Percentiles rank a stretch among this genome's conserved stretches.
These are phyloP conservation scores for Gadopsis marmoratus DNA, from an alignment of 2,797 vertebrate species.

Conservation along the genomic window DNA sequence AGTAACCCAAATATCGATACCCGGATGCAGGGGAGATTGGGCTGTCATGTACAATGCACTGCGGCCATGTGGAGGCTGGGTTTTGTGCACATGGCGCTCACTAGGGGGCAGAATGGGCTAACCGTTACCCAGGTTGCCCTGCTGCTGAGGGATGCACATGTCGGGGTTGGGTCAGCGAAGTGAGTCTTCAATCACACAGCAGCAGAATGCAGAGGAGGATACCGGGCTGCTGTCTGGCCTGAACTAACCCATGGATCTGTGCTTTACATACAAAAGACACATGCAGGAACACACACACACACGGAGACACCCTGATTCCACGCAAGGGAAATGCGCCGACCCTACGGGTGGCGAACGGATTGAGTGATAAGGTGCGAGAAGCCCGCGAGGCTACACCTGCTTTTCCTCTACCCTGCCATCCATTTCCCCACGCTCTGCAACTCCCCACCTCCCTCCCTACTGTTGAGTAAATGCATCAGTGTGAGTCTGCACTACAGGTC, in stretches of 20 bases:
- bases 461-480: slow-evolving; percentile 62
- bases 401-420: slow-evolving; percentile 37
- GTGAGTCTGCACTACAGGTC: slow-evolving; percentile 63
- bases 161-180: slow-evolving; percentile 53
- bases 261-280: slow-evolving; percentile 46
- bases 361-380: slow-evolving; percentile 69
- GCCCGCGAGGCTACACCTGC: slow-evolving; percentile 51
- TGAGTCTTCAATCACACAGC: slow-evolving; percentile 47
- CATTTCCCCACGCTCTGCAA: not conserved
- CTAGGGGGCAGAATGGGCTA: slow-evolving; percentile 78
- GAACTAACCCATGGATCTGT: slow-evolving; percentile 34
- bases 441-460: slow-evolving; percentile 6
- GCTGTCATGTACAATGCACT: slow-evolving; percentile 60
- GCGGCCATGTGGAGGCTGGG: slow-evolving; percentile 25
- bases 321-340: slow-evolving; percentile 39
- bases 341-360: slow-evolving; percentile 37
- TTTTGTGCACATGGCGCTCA: slow-evolving; percentile 48
- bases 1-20: slow-evolving; percentile 67
- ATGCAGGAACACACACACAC: not conserved
- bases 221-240: slow-evolving; percentile 30
- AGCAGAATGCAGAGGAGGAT: slow-evolving; percentile 64
- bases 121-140: slow-evolving; percentile 29
- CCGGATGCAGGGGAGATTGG: slow-evolving; percentile 48
- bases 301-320: slow-evolving; percentile 53
- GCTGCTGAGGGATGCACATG: slow-evolving; percentile 60